These are phyloP conservation scores for Colletes collaris DNA, from an alignment of 2,888 invertebrate species.

Conservation along the genomic window DNA sequence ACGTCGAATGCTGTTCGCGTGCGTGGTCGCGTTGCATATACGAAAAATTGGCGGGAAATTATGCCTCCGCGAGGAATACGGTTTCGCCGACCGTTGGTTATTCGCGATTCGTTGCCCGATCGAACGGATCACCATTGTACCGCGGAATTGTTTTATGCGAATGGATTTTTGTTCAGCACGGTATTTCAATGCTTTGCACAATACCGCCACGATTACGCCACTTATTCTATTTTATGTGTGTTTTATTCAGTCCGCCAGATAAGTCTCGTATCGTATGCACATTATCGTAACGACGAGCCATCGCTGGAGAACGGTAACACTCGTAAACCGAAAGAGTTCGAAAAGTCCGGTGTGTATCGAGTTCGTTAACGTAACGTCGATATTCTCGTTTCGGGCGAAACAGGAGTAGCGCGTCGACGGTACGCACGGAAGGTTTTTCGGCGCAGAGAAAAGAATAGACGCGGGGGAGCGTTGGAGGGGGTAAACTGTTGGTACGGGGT, in stretches of 20 bases:
- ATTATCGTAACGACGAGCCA: not conserved
- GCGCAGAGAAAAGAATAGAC: slow-evolving; percentile 12
- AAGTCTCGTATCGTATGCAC: not conserved
- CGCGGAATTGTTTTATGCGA: not conserved
- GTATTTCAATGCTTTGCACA: not conserved
- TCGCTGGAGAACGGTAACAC: not conserved
- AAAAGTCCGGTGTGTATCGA: not conserved
- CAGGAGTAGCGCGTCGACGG: not conserved
- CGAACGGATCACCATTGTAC: not conserved
- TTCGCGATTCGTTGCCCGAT: not conserved
- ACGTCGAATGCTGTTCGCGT: not conserved
- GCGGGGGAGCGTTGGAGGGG: not conserved
- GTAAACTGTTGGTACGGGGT: slow-evolving; percentile 27
- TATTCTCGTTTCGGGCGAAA: not conserved
- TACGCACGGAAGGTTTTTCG: not conserved
- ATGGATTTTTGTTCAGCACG: not conserved
- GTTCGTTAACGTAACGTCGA: not conserved
- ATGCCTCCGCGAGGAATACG: slow-evolving; percentile 12
- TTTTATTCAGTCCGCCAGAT: not conserved
- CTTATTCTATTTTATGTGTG: not conserved
- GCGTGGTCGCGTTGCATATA: slow-evolving; percentile 7
- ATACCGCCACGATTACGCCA: not conserved
- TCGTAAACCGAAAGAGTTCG: not conserved
- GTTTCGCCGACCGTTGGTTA: slow-evolving; percentile 4
- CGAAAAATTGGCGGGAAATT: slow-evolving; percentile 55